Percentiles rank a stretch among this genome's conserved stretches.
phyloP scores from a whole-genome alignment of 2,888 invertebrate genomes.

The Eupithecia inturbata region DNA sequence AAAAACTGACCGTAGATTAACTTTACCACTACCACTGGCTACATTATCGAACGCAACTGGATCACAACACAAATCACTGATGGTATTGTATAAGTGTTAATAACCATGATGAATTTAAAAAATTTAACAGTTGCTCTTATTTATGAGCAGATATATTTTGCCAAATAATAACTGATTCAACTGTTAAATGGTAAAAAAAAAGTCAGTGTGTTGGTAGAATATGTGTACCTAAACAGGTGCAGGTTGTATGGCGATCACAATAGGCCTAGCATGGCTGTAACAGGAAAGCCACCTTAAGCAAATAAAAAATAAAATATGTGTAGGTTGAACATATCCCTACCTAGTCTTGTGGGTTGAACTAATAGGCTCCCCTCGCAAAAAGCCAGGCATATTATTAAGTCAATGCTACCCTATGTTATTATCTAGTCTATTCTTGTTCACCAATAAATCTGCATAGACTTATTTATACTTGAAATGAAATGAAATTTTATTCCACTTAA shows the following conservation, averaged over 20 bases:
- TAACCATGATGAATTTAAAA: too few relatives aligned
- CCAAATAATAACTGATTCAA: background rate
- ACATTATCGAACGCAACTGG: too few relatives aligned
- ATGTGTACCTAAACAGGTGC: background rate
- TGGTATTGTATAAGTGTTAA: too few relatives aligned
- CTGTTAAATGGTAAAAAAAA: background rate
- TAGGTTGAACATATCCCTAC: background rate
- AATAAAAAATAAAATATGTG: too few relatives aligned
- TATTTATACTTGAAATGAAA: background rate
- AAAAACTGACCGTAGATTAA: too few relatives aligned
- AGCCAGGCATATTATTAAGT: background rate
- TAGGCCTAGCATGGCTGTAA: too few relatives aligned
- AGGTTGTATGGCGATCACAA: too few relatives aligned
- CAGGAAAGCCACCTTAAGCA: too few relatives aligned
- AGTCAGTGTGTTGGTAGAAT: background rate
- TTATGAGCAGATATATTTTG: background rate
- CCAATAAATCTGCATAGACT: background rate
- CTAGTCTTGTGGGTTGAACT: background rate
- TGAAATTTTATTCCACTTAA: too few relatives aligned
- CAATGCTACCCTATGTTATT: background rate
- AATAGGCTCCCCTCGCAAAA: background rate
- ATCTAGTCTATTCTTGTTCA: background rate
- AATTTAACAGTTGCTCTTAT: too few relatives aligned
- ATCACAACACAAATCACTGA: too few relatives aligned
- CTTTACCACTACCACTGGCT: too few relatives aligned